These are phyloP conservation scores for Raja brachyura DNA, from an alignment of 2,113 vertebrate genomes.

Conservation along the genomic window DNA sequence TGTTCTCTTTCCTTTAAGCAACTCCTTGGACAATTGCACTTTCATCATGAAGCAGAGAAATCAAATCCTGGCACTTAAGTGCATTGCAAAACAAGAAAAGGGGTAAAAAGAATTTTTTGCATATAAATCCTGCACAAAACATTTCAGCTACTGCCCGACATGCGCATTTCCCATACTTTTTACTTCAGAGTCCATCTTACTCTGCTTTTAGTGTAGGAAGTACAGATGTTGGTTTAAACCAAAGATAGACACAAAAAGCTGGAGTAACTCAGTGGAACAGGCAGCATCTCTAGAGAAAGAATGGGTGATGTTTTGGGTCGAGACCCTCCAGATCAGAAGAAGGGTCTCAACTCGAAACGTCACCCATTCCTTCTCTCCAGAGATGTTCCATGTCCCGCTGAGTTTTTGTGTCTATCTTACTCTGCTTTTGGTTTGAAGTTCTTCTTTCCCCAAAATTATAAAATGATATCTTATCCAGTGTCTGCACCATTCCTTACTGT, in stretches of 20 bases:
- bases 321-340: too few species aligned
- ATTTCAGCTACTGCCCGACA: not conserved
- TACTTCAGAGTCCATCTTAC: not conserved
- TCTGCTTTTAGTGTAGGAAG: too few species aligned
- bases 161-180: not conserved
- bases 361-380: too few species aligned
- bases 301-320: too few species aligned
- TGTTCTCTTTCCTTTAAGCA: not conserved
- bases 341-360: too few species aligned
- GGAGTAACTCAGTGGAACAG: too few species aligned
- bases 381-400: too few species aligned
- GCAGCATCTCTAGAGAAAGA: too few species aligned
- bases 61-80: not conserved
- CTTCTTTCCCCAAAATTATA: not conserved
- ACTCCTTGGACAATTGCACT: not conserved
- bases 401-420: too few species aligned
- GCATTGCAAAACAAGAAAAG: not conserved
- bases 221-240: too few species aligned
- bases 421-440: not conserved
- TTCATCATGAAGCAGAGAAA: not conserved
- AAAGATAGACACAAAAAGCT: too few species aligned
- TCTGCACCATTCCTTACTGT: not conserved
- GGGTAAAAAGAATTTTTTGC: not conserved
- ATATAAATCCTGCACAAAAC: slow-evolving; percentile 2
- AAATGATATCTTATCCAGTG: not conserved